A percentile compares a stretch with the other conserved stretches of the same genome.
phyloP scores from a whole-genome alignment of 2,113 vertebrate species.

The Laticauda laticaudata region DNA sequence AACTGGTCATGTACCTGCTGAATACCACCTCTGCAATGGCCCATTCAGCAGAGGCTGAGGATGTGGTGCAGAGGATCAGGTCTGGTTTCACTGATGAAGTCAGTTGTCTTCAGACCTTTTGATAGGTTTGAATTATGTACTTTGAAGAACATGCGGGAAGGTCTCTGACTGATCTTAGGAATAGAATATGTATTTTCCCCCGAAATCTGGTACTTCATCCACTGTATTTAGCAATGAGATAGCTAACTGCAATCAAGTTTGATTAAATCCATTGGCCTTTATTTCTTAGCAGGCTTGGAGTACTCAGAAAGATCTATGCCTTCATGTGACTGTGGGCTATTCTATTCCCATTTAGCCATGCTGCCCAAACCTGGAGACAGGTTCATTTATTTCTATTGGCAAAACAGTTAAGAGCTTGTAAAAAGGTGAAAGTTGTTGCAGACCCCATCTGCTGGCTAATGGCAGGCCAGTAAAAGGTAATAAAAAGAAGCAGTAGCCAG shows the following conservation, averaged over 20 bases:
- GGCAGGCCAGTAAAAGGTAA: background rate
- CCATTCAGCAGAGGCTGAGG: background rate
- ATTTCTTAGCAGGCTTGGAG: background rate
- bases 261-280: background rate
- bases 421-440: background rate
- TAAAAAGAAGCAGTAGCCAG: background rate
- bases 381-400: conserved; percentile 19
- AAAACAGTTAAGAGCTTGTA: conserved; percentile 1
- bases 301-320: background rate
- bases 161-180: background rate
- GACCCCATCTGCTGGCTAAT: background rate
- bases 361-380: background rate
- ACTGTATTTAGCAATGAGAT: background rate
- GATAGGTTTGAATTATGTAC: background rate
- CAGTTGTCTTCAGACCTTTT: background rate
- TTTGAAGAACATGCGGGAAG: background rate
- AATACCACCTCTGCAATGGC: too few species aligned
- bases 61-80: background rate
- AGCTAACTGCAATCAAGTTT: background rate
- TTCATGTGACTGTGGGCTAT: background rate
- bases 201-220: background rate
- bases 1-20: too few species aligned
- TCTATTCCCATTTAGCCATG: background rate
- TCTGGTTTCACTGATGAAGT: background rate
- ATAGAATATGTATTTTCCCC: background rate